Evolutionary conservation across 2,797 vertebrate species (phyloP).

Genomic region (Perodicticus potto): DNA sequence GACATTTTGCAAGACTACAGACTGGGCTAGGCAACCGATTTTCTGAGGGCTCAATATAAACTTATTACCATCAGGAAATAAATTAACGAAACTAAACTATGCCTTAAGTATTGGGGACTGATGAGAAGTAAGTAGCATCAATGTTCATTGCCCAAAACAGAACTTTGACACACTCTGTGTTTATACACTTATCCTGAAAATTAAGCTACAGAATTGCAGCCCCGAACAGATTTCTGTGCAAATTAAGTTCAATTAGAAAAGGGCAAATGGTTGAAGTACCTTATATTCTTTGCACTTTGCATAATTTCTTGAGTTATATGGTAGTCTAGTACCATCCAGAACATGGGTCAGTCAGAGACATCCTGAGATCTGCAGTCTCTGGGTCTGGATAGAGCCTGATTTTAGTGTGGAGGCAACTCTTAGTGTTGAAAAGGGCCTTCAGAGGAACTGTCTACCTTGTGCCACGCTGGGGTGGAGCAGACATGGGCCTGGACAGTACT

Average conservation of each 20-base stretch:
- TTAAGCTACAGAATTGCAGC: neutral
- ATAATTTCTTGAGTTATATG: constrained; percentile 1
- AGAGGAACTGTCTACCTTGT: neutral
- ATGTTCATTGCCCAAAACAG: neutral
- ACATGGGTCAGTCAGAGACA: neutral
- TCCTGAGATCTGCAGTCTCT: neutral
- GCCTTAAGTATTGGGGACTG: neutral
- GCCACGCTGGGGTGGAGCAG: neutral
- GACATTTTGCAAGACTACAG: neutral
- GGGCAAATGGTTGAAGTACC: neutral
- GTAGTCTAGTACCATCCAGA: neutral
- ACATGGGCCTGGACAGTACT: neutral
- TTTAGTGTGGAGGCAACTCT: neutral
- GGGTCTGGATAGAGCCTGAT: neutral
- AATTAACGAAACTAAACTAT: neutral
- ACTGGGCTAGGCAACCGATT: neutral
- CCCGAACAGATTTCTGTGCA: neutral
- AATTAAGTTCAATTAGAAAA: constrained; percentile 35
- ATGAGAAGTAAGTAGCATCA: neutral
- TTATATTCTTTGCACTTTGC: neutral
- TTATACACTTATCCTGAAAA: neutral
- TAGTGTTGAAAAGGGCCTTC: neutral
- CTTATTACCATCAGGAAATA: neutral
- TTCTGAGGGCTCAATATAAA: neutral
- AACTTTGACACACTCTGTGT: neutral